Evolutionary conservation across 1,140 invertebrate species (phyloP), one percentile per base, ranked within the genome.

Genomic region (Aleiodes sp.): DNA sequence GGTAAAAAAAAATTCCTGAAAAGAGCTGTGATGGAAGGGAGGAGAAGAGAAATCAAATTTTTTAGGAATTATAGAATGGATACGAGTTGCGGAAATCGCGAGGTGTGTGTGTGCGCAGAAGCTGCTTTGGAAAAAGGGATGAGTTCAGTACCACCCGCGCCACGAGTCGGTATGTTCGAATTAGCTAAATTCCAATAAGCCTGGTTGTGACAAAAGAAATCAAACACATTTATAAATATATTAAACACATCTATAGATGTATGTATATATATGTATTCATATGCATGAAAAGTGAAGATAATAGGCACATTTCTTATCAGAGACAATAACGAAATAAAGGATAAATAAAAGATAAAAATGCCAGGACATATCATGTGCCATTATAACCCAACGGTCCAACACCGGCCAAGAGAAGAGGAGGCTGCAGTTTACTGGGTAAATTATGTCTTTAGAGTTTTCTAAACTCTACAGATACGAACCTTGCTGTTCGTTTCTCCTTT

Each of bases 381-480:
- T 80, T 14, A 80, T 74, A 28, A 78, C 80, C 56, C 81, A 84
- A 67, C 80, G 79, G 61, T 79, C 81, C 70, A 75, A 71, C 35
- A 57, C 80, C 62, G 82, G 2, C 76, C 80, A 4, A 84, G 81
- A 71, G 82, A 83, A 8, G 84, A 85, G 69, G 85, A 86, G 65
- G 76, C 78, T 31, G 85, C 83, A 12, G 78, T 79, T 74, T 84
- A 82, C 66, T 86, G 85, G 85, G 85, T 86, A 83, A 64, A 77
- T 52, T 10, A 52, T 35, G 4, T 24, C n/a, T n/a, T n/a, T n/a
- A n/a, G n/a, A n/a, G n/a, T n/a, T n/a, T n/a, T n/a, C n/a, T n/a
- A n/a, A n/a, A n/a, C n/a, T n/a, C n/a, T n/a, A n/a, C n/a, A n/a
- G n/a, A n/a, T n/a, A n/a, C n/a, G n/a, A n/a, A n/a, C n/a, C n/a